These are phyloP conservation scores for Drosophila macrospina DNA, from an alignment of 2,888 invertebrate species.

Conservation along the genomic window DNA sequence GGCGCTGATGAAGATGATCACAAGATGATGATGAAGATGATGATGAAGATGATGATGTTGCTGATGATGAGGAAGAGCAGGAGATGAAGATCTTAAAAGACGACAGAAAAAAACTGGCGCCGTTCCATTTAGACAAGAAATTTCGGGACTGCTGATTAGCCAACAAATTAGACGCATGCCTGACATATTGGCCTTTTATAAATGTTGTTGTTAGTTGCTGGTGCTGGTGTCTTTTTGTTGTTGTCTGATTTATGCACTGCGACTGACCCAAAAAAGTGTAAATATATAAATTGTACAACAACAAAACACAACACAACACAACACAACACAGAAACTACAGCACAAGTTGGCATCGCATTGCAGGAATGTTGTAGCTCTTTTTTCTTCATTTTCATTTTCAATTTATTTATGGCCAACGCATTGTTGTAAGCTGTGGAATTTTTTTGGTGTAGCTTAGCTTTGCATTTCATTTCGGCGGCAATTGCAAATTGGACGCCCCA, in stretches of 20 bases:
- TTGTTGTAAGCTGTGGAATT: slow-evolving; percentile 38
- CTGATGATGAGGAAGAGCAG: not conserved
- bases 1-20: slow-evolving; percentile 10
- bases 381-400: slow-evolving; percentile 26
- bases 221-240: slow-evolving; percentile 17
- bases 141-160: slow-evolving; percentile 71
- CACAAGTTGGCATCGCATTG: slow-evolving; percentile 34
- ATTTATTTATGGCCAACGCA: slow-evolving; percentile 48
- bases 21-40: not conserved
- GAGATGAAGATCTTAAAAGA: slow-evolving; percentile 14
- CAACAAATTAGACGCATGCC: slow-evolving; percentile 75
- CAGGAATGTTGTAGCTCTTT: slow-evolving; percentile 41
- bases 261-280: slow-evolving; percentile 68
- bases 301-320: no score
- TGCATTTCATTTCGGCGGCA: slow-evolving; percentile 70
- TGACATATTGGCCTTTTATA: slow-evolving; percentile 75
- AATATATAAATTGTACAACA: slow-evolving; percentile 55
- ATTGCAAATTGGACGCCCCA: slow-evolving; percentile 67
- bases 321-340: slow-evolving; percentile 17
- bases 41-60: slow-evolving; percentile 12
- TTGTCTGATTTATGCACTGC: slow-evolving; percentile 73
- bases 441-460: slow-evolving; percentile 56
- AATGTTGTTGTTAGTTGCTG: slow-evolving; percentile 48
- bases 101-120: slow-evolving; percentile 46
- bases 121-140: slow-evolving; percentile 64